Evolutionary conservation across 1,140 invertebrate species (phyloP).

Genomic region (Cyrtorhinus lividipennis): DNA sequence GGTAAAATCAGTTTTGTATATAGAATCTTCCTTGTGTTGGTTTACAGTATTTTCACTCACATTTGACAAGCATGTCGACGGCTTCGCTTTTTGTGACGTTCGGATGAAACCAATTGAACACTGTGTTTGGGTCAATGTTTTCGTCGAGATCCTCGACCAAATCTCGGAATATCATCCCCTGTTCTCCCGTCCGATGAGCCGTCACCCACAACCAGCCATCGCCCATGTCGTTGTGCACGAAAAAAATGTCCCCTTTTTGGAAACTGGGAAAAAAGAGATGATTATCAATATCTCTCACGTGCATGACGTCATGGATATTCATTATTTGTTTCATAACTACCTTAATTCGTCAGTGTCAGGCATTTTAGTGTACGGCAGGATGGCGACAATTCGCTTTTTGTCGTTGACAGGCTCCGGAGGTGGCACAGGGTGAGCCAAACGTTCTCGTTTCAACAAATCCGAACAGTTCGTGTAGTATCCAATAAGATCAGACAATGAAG

Average conservation of each 20-base stretch:
- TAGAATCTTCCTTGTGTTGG: too few species aligned
- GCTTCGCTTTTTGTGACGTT: slow-evolving; percentile 93
- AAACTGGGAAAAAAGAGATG: slow-evolving; percentile 52
- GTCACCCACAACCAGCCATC: slow-evolving; percentile 97
- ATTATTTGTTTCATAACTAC: slow-evolving; percentile 59
- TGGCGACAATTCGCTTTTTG: slow-evolving; percentile 82
- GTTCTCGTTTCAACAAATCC: slow-evolving; percentile 84
- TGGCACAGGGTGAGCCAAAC: slow-evolving; percentile 76
- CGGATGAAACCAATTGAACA: slow-evolving; percentile 96
- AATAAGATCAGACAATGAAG: slow-evolving; percentile 84
- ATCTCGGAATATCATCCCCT: slow-evolving; percentile 91
- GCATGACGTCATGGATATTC: too few species aligned
- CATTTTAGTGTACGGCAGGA: slow-evolving; percentile 94
- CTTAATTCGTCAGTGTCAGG: too few species aligned
- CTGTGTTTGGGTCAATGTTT: slow-evolving; percentile 91
- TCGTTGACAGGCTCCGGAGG: slow-evolving; percentile 93
- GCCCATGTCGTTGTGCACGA: slow-evolving; percentile 94
- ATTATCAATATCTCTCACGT: too few species aligned
- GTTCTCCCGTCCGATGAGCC: slow-evolving; percentile 84
- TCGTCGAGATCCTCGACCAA: slow-evolving; percentile 88
- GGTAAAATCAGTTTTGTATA: not conserved
- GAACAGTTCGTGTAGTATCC: slow-evolving; percentile 92
- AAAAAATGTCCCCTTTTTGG: slow-evolving; percentile 94
- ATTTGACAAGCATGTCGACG: slow-evolving; percentile 86
- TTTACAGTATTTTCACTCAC: slow-evolving; percentile 36